phyloP scores from a whole-genome alignment of 2,797 vertebrate species.

The Anisognathus igniventris region DNA sequence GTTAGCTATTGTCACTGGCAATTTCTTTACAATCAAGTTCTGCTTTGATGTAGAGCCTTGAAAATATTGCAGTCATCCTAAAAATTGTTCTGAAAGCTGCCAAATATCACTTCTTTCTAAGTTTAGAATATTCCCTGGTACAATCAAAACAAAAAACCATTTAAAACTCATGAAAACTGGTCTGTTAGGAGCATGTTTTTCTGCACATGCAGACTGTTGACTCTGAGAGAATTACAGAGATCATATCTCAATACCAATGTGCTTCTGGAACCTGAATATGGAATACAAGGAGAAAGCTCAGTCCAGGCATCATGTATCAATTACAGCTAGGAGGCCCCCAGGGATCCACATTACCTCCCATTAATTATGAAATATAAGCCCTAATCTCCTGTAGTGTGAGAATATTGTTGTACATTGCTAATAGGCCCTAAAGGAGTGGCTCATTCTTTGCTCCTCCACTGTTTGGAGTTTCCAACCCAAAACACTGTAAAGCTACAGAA shows the following conservation, averaged over 20 bases:
- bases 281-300: neutral
- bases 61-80: neutral
- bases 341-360: neutral
- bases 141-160: neutral
- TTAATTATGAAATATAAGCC: neutral
- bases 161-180: neutral
- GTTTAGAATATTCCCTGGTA: neutral
- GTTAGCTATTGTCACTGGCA: neutral
- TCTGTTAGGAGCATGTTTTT: neutral
- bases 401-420: neutral
- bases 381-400: neutral
- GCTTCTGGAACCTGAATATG: neutral
- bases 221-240: neutral
- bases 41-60: neutral
- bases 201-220: neutral
- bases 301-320: neutral
- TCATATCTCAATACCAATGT: neutral
- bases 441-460: neutral
- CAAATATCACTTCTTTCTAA: neutral
- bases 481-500: neutral
- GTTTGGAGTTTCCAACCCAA: neutral
- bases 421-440: neutral
- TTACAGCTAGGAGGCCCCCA: neutral
- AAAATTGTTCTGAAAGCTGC: neutral
- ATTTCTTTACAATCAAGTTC: neutral